Percentiles rank a stretch among this genome's conserved stretches.
Evolutionary conservation across 2,797 vertebrate genomes (phyloP).

Genomic region (Malacoctenus gilli): DNA sequence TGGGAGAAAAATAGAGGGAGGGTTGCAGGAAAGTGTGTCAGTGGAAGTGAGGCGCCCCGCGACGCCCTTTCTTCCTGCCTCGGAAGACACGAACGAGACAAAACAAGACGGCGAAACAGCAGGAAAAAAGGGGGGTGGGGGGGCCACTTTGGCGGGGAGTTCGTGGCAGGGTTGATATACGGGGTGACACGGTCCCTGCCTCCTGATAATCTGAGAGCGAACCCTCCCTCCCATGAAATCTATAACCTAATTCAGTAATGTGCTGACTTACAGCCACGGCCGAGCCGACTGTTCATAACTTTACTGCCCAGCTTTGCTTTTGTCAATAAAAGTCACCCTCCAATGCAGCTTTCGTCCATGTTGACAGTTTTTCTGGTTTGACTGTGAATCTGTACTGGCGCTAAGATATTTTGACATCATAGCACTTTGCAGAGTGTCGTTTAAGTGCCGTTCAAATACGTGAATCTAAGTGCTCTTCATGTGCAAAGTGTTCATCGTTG

Average conservation of each 20-base stretch:
- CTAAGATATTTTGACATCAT: not conserved
- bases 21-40: constrained; percentile 78
- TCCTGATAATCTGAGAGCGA: not conserved
- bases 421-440: not conserved
- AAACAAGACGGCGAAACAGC: not conserved
- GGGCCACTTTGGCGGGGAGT: constrained; percentile 3
- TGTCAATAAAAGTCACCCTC: not conserved
- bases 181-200: not conserved
- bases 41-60: constrained; percentile 50
- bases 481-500: too few relatives aligned
- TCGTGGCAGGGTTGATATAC: constrained; percentile 11
- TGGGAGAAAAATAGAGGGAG: constrained; percentile 30
- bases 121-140: too few relatives aligned
- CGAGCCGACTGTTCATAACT: not conserved
- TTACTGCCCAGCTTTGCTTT: constrained; percentile 7
- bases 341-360: not conserved
- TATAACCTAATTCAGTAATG: constrained; percentile 1
- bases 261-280: not conserved
- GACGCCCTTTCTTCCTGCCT: constrained; percentile 18
- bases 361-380: not conserved
- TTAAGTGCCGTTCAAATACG: too few relatives aligned
- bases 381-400: not conserved
- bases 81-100: constrained; percentile 12
- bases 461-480: too few relatives aligned
- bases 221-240: too few relatives aligned